Conservation (phyloP, 1,140 invertebrate genomes). For the Procambarus virginalis region DNA sequence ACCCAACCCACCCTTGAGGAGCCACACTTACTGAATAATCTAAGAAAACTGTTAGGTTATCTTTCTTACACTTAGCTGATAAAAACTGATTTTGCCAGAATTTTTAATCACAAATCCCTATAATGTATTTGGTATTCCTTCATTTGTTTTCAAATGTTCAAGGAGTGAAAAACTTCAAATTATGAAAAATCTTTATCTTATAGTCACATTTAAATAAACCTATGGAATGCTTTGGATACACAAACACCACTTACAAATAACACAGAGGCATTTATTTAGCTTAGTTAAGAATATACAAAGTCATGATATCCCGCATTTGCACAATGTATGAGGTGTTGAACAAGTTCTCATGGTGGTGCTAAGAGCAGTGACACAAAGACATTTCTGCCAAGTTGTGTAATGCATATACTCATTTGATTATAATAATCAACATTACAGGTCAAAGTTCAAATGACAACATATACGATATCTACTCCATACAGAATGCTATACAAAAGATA, state of each 20-base stretch:
- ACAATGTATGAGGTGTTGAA: constrained; percentile 60
- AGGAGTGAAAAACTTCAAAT: not conserved
- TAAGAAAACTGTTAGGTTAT: too few relatives aligned
- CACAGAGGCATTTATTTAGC: constrained; percentile 67
- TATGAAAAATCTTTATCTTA: not conserved
- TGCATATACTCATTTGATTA: constrained; percentile 37
- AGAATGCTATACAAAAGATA: constrained; percentile 31
- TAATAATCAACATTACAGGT: constrained; percentile 29
- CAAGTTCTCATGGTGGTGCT: constrained; percentile 27
- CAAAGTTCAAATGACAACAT: constrained; percentile 20
- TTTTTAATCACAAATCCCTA: too few relatives aligned
- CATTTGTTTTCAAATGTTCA: not conserved
- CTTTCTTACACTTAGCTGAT: too few relatives aligned
- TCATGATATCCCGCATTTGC: constrained; percentile 63
- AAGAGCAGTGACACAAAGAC: constrained; percentile 31
- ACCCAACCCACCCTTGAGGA: too few relatives aligned
- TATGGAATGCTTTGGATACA: not conserved
- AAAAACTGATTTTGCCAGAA: too few relatives aligned
- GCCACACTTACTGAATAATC: too few relatives aligned
- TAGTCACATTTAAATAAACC: not conserved
- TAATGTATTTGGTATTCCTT: too few relatives aligned
- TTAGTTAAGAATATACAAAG: constrained; percentile 68
- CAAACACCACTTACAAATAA: constrained; percentile 59
- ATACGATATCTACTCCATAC: constrained; percentile 13
- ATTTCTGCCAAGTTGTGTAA: constrained; percentile 12